Base-by-base conservation (phyloP, 2,113 vertebrate genomes). In the Rhabdornis inornatus region DNA sequence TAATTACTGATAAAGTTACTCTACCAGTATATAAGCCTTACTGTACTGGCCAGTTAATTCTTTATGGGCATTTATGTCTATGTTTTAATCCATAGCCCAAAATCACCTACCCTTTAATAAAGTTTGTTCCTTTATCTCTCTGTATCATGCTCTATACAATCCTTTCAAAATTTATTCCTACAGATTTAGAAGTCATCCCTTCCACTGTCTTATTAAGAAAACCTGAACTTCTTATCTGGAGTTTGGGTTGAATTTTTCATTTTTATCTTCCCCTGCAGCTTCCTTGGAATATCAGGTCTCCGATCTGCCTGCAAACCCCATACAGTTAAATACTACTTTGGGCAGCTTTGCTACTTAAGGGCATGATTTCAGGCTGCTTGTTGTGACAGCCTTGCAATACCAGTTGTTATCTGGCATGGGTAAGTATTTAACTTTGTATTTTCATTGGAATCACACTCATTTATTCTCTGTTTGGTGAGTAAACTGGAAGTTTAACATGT, bases 401-500 rank as follows among this genome's bases (percentile, higher is more conserved):
- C 64, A 80, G 75, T 88, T 80, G 59, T 91, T 93, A 57, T 65
- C 50, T 88, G 90, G 83, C 76, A 90, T 4, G 50, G 33, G 47
- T n/a, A 65, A 40, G 39, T 83, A 61, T 74, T 47, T 71, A 87
- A 86, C 56, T 74, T 65, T 13, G 47, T 47, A 64, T 90, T 96
- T 95, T 86, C 42, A 37, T 59, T 95, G 88, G 66, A 88, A 86
- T 81, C 47, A 59, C 33, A 57, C 37, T 86, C 7, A 19, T 66
- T 80, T 90, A 59, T 80, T 81, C 50, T 90, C 76, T 81, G 33
- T 61, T 88, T 8, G 6, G 66, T 2, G 10, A 94, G 63, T 77
- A 44, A n/a, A n/a, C 80, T 95, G 69, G 65, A 90, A 90, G 35
- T 68, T 90, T 90, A 96, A 81, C 17, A 15, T 77, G 60, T 63